Evolutionary conservation across 2,113 vertebrate species (phyloP).

Genomic region (Gracilinanus agilis): DNA sequence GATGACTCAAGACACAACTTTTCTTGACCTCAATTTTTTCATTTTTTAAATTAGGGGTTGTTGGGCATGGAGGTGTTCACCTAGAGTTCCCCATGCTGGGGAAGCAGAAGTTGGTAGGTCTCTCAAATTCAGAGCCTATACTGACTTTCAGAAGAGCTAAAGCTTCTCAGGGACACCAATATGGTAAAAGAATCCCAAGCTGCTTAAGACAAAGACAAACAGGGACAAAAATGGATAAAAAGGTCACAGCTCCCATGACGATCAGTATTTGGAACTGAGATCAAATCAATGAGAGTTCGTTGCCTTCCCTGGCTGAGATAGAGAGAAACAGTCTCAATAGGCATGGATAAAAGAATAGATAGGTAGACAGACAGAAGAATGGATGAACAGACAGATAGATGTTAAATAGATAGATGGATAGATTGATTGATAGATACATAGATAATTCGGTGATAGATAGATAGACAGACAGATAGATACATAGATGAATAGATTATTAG

Average conservation of each 20-base stretch:
- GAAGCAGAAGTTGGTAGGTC: not conserved
- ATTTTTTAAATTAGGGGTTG: constrained; percentile 1
- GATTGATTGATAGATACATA: too few species aligned
- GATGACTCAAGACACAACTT: not conserved
- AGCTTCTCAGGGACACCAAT: not conserved
- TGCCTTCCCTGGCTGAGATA: not conserved
- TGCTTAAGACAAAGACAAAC: not conserved
- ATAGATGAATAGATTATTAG: too few species aligned
- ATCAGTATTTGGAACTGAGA: not conserved
- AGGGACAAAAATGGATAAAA: not conserved
- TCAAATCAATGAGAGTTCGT: not conserved
- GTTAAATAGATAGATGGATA: too few species aligned
- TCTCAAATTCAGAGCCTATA: not conserved
- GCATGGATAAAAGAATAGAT: too few species aligned
- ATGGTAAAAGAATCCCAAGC: not conserved
- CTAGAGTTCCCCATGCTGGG: not conserved
- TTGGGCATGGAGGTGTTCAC: not conserved
- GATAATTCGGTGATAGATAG: too few species aligned
- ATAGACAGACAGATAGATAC: too few species aligned
- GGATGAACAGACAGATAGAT: too few species aligned
- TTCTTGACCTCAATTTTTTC: constrained; percentile 27
- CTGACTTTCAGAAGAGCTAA: not conserved
- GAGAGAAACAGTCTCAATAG: not conserved
- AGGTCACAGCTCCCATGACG: not conserved
- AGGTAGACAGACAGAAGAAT: too few species aligned